Percentiles rank a stretch among this genome's conserved stretches.
These are phyloP conservation scores for Campylorhamphus procurvoides DNA, from an alignment of 2,113 vertebrate species.

Conservation along the genomic window DNA sequence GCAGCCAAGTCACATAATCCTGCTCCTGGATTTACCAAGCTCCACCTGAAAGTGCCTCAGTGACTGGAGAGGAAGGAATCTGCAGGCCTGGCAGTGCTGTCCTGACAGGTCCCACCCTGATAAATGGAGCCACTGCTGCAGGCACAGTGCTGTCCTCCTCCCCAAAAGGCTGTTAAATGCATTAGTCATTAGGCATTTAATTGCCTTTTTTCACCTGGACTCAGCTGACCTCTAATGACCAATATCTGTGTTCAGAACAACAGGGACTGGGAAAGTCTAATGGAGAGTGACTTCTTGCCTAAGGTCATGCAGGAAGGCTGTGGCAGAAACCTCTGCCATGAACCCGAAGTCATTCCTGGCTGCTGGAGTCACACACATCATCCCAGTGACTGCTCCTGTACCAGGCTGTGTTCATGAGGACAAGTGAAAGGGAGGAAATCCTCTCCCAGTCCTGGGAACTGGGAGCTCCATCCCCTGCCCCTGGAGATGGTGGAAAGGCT, in stretches of 20 bases:
- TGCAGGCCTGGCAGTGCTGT: background rate
- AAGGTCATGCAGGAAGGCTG: background rate
- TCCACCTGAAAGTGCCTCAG: background rate
- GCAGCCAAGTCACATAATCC: background rate
- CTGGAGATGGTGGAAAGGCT: background rate
- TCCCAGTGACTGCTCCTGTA: background rate
- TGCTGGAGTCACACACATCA: background rate
- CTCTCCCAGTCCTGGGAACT: conserved; percentile 17
- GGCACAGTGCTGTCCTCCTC: background rate
- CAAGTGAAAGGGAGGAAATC: conserved; percentile 40
- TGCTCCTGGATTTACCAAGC: background rate
- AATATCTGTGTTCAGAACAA: background rate
- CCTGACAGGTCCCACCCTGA: background rate
- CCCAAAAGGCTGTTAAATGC: background rate
- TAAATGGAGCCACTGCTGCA: background rate
- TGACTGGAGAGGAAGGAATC: background rate
- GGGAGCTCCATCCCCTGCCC: background rate
- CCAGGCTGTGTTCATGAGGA: background rate
- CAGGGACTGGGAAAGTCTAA: background rate
- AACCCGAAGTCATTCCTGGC: background rate
- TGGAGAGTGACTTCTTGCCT: background rate
- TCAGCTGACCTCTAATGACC: conserved; percentile 24
- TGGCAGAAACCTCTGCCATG: background rate
- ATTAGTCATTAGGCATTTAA: conserved; percentile 8
- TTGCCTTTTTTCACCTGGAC: background rate